Conservation (phyloP, 2,113 vertebrate genomes). For the Brienomyrus longianalis region DNA sequence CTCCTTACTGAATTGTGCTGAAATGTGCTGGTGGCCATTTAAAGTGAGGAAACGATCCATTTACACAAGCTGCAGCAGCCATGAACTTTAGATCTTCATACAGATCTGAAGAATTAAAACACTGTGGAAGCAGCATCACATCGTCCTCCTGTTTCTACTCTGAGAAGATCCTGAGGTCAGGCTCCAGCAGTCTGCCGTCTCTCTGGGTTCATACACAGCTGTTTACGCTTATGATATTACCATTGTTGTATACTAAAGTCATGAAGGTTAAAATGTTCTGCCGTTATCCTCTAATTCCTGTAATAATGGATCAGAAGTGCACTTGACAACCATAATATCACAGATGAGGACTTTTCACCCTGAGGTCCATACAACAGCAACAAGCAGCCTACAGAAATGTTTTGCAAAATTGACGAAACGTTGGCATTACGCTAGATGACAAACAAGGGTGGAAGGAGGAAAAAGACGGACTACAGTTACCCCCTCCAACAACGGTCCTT, state of each 20-base stretch:
- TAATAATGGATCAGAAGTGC: not conserved
- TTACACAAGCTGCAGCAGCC: not conserved
- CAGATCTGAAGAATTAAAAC: not conserved
- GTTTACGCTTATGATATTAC: not conserved
- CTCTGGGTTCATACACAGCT: not conserved
- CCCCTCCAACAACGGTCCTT: not conserved
- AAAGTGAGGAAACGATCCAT: not conserved
- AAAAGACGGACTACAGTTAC: not conserved
- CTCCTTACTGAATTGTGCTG: not conserved
- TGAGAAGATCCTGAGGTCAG: not conserved
- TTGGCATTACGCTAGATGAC: not conserved
- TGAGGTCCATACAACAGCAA: not conserved
- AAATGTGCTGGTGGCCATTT: not conserved
- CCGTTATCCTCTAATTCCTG: not conserved
- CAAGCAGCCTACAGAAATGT: not conserved
- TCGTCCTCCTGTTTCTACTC: not conserved
- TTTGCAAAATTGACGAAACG: not conserved
- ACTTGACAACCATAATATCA: not conserved
- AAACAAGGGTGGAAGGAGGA: not conserved
- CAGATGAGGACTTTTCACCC: not conserved
- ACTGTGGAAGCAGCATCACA: not conserved
- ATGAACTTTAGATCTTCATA: not conserved
- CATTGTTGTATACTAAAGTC: not conserved
- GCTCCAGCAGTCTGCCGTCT: not conserved
- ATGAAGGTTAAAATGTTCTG: not conserved